phyloP scores from a whole-genome alignment of 2,797 vertebrate species.

The Triplophysa yarkandensis region DNA sequence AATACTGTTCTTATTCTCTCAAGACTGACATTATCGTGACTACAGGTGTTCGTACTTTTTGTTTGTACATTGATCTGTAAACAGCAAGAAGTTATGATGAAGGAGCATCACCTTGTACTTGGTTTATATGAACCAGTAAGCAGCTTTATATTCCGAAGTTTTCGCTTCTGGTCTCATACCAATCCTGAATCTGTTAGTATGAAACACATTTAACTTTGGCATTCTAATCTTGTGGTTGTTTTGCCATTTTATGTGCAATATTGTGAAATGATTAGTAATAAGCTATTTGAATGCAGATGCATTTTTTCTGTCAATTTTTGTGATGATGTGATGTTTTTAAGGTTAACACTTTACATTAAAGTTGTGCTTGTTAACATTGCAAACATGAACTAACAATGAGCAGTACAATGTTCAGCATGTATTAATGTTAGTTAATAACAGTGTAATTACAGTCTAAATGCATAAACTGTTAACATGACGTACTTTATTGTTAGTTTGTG shows the following conservation, averaged over 20 bases:
- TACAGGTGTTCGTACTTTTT: background rate
- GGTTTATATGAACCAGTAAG: slow-evolving; percentile 21
- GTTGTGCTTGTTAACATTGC: no score
- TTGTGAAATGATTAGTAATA: slow-evolving; percentile 20
- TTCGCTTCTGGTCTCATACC: background rate
- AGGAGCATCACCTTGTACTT: slow-evolving; percentile 11
- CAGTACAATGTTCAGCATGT: no score
- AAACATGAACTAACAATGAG: no score
- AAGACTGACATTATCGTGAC: slow-evolving; percentile 30
- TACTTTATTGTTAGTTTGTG: no score
- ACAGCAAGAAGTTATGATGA: slow-evolving; percentile 16
- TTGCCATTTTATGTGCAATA: slow-evolving; percentile 36
- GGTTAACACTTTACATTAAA: background rate
- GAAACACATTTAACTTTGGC: slow-evolving; percentile 19
- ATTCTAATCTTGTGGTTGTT: slow-evolving; percentile 23
- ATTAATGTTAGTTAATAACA: no score
- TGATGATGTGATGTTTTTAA: slow-evolving; percentile 12
- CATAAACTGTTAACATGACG: no score
- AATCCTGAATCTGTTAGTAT: slow-evolving; percentile 15
- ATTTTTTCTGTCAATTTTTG: slow-evolving; percentile 1
- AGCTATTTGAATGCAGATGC: slow-evolving; percentile 9
- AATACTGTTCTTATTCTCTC: slow-evolving; percentile 2
- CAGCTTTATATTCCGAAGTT: slow-evolving; percentile 17
- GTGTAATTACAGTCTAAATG: no score
- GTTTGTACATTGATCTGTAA: slow-evolving; percentile 18